Evolutionary conservation across 2,888 invertebrate genomes (phyloP).

Genomic region (Meghimatium bilineatum): DNA sequence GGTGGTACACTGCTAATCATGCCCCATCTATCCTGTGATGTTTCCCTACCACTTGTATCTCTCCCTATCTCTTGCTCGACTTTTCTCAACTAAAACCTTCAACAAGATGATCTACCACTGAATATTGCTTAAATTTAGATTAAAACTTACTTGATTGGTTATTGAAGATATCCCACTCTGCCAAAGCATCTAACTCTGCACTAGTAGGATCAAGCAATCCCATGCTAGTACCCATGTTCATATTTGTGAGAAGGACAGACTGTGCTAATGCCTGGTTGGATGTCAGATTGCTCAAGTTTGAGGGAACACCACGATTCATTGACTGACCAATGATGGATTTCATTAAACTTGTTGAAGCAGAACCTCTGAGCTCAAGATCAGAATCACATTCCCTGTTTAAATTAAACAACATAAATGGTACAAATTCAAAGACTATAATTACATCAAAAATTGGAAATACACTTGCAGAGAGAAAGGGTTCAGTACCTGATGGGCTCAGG

Average conservation of each 20-base stretch:
- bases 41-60: no score
- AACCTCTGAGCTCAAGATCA: constrained; percentile 74
- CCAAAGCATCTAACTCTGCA: constrained; percentile 23
- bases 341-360: constrained; percentile 76
- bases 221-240: constrained; percentile 24
- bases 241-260: constrained; percentile 13
- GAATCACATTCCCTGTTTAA: constrained; percentile 73
- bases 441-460: no score
- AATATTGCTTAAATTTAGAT: background rate
- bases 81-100: no score
- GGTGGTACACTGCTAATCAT: no score
- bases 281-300: constrained; percentile 2
- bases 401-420: background rate
- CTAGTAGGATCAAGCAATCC: background rate
- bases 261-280: constrained; percentile 13
- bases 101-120: no score
- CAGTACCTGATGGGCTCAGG: no score
- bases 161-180: constrained; percentile 36
- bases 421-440: no score
- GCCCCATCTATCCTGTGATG: no score
- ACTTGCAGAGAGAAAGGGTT: no score
- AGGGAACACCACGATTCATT: background rate
- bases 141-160: constrained; percentile 29
- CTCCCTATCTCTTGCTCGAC: no score
- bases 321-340: constrained; percentile 73